These are phyloP conservation scores for Aptenodytes patagonicus DNA, from an alignment of 2,113 vertebrate species.

Conservation along the genomic window DNA sequence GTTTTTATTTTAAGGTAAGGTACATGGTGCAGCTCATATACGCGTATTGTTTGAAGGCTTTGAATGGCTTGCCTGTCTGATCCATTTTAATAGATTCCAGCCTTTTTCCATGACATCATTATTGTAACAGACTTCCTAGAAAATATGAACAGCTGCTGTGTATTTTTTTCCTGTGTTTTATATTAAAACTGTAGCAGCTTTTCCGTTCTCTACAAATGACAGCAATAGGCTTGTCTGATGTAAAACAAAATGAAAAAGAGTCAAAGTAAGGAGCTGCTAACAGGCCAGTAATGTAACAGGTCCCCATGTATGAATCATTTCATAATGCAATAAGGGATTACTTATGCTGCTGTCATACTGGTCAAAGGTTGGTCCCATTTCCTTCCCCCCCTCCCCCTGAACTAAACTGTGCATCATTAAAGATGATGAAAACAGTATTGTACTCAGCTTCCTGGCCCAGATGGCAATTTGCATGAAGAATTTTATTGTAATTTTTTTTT, in stretches of 20 bases:
- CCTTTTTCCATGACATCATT: slow-evolving; percentile 76
- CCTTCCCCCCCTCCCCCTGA: neutral
- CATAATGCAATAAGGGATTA: slow-evolving; percentile 32
- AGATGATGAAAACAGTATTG: slow-evolving; percentile 29
- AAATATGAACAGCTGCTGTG: slow-evolving; percentile 75
- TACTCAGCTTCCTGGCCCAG: neutral
- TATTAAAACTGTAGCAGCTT: slow-evolving; percentile 67
- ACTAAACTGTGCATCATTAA: slow-evolving; percentile 39
- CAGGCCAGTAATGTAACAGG: slow-evolving; percentile 39
- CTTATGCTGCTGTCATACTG: slow-evolving; percentile 46
- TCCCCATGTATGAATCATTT: slow-evolving; percentile 23
- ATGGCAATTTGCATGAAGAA: slow-evolving; percentile 42
- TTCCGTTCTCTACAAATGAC: slow-evolving; percentile 49
- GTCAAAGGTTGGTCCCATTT: slow-evolving; percentile 47
- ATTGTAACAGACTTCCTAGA: slow-evolving; percentile 67
- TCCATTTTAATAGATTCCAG: slow-evolving; percentile 67
- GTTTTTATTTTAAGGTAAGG: slow-evolving; percentile 27
- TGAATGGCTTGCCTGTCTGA: slow-evolving; percentile 71
- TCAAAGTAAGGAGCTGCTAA: slow-evolving; percentile 50
- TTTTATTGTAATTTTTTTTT: neutral
- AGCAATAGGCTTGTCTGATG: slow-evolving; percentile 43
- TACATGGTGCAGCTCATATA: slow-evolving; percentile 48
- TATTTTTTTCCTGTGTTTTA: slow-evolving; percentile 61
- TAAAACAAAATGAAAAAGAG: slow-evolving; percentile 52
- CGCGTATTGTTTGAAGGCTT: slow-evolving; percentile 32